Base-by-base conservation (phyloP, 2,113 vertebrate species). In the Apteryx owenii region DNA sequence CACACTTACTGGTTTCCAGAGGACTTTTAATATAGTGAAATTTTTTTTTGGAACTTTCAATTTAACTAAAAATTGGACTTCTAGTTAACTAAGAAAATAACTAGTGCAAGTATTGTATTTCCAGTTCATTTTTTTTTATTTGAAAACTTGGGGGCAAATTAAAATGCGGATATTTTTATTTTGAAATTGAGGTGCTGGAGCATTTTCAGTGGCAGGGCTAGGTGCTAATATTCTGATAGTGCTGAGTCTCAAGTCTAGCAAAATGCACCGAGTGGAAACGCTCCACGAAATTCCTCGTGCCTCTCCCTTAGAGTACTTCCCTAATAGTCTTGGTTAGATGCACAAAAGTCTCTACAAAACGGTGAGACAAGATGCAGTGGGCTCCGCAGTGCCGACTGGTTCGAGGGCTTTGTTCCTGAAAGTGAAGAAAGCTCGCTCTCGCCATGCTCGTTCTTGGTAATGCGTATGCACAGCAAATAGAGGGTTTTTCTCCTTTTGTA, bases 201-300 rank as follows among this genome's bases (percentile, higher is more conserved):
- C 66, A 38, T 81, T 75, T 92, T 86, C n/a, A 65, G 36, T 84
- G 8, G 48, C 46, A 53, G 33, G 9, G 60, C 54, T 85, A 56
- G 33, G 19, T 68, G 23, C 20, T 64, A 25, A 60, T 48, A 12
- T 15, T 56, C 6, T 31, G 38, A 31, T 31, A n/a, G 29, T 2
- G 0, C 44, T 28, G 16, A 62, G 29, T 70, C 22, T 8, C 7
- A 50, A 53, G 64, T 81, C 33, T 68, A 14, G 60, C 65, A 69
- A 56, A 31, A 23, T n/a, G 28, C 13, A 10, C 48, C 26, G 7
- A 26, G 28, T 29, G 61, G 66, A 76, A 48, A 38, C 0, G 0
- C 54, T 91, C 22, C 0, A 18, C 16, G 19, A 76, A 60, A 44
- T 65, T 66, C 8, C 3, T 50, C 38, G 19, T 88, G 29, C 26